Evolutionary conservation across 2,797 vertebrate species (phyloP).

Genomic region (Bovichtus variegatus): DNA sequence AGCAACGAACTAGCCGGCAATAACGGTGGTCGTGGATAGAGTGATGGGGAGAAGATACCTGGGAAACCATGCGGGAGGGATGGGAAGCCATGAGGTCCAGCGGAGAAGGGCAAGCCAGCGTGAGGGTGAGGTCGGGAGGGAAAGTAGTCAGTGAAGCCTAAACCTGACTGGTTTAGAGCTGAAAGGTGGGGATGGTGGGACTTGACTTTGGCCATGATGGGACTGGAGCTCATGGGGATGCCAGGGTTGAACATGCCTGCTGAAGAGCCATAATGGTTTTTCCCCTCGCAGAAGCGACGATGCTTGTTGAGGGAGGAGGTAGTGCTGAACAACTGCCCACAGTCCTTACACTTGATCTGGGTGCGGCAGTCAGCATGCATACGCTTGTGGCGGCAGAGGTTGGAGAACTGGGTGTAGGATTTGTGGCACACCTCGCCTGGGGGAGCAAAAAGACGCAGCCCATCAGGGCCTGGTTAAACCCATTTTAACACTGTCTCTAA

Average conservation of each 20-base stretch:
- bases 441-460: slow-evolving; percentile 83
- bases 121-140: slow-evolving; percentile 92
- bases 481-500: slow-evolving; percentile 88
- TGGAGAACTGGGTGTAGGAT: slow-evolving; percentile 99
- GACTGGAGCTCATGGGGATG: slow-evolving; percentile 92
- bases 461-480: slow-evolving; percentile 89
- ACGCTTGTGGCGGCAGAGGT: slow-evolving; percentile 99
- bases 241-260: slow-evolving; percentile 92
- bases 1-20: slow-evolving; percentile 93
- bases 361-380: slow-evolving; percentile 99
- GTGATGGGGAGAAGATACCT: slow-evolving; percentile 94
- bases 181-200: slow-evolving; percentile 90
- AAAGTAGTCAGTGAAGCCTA: slow-evolving; percentile 95
- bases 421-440: slow-evolving; percentile 99
- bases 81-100: slow-evolving; percentile 89
- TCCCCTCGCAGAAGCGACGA: slow-evolving; percentile 99
- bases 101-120: slow-evolving; percentile 90
- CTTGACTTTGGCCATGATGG: slow-evolving; percentile 95
- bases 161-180: slow-evolving; percentile 90
- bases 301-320: slow-evolving; percentile 99
- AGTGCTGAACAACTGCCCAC: slow-evolving; percentile 99
- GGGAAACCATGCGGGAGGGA: slow-evolving; percentile 93
- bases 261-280: slow-evolving; percentile 97
- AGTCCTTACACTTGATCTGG: slow-evolving; percentile 99
- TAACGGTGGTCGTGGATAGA: slow-evolving; percentile 95